Conservation (phyloP, 2,797 vertebrate genomes). For the Girardinus metallicus region DNA sequence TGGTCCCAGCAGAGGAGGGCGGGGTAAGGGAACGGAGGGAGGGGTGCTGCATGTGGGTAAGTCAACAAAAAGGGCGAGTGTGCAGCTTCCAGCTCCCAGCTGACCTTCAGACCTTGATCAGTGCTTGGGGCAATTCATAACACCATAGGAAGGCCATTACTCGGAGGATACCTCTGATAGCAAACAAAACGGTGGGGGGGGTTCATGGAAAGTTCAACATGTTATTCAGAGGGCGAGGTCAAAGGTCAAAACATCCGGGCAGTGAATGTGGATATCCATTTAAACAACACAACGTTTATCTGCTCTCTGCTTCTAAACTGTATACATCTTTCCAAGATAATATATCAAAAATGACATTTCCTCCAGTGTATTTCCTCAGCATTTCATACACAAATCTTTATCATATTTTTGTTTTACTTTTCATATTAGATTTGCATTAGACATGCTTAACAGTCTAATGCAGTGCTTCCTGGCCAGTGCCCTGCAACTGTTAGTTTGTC, state of each 20-base stretch:
- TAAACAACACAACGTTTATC: neutral
- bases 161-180: slow-evolving; percentile 9
- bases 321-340: neutral
- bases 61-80: slow-evolving; percentile 32
- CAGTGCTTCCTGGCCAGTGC: no score
- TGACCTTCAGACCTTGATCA: slow-evolving; percentile 61
- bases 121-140: slow-evolving; percentile 30
- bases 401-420: neutral
- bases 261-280: neutral
- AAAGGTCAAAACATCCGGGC: slow-evolving; percentile 33
- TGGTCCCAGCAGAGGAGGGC: slow-evolving; percentile 25
- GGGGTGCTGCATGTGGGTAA: slow-evolving; percentile 26
- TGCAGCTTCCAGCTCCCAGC: slow-evolving; percentile 58
- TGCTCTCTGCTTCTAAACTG: neutral
- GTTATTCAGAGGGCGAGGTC: slow-evolving; percentile 13
- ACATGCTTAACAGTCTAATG: no score
- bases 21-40: neutral
- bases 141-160: slow-evolving; percentile 26
- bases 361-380: neutral
- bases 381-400: neutral
- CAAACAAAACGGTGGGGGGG: slow-evolving; percentile 11
- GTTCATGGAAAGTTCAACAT: slow-evolving; percentile 5
- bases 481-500: no score
- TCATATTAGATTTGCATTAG: no score
- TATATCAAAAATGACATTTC: neutral